Evolutionary conservation across 2,797 vertebrate species (phyloP), one percentile per base, ranked within the genome.

Genomic region (Rhadinocentrus ornatus): DNA sequence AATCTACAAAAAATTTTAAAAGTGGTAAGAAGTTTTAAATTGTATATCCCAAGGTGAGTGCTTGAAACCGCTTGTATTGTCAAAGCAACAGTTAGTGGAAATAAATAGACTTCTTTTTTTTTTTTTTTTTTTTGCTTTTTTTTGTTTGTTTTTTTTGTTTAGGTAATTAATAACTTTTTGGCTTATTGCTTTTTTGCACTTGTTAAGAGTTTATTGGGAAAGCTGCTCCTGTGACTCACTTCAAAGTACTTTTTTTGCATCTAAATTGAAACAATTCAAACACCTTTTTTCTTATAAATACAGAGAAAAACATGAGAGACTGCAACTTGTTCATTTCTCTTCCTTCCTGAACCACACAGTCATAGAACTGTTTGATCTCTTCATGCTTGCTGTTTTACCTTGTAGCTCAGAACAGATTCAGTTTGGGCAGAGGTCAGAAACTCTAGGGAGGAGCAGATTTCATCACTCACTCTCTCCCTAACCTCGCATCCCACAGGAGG

Each of bases 381-480:
- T 65, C 67, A 50, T 67, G 18, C 62, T 44, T 62, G 71, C 32
- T 20, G 29, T 58, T 39, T 74, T 50, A 62, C 34, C 67, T 55
- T 59, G 63, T 39, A 31, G 59, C 9, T 72, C 66, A 69, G 66
- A 54, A 69, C 63, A 35, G 15, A 66, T 50, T 64, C 55, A 77
- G 27, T 41, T 20, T 53, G 53, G 59, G 39, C 48, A 69, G 64
- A 77, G 66, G 66, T 68, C 71, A 81, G 73, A 10, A 55, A 58
- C 76, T 71, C 65, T 16, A 37, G 58, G 58, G 71, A 74, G 66
- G 16, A 71, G 70, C 62, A 58, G 63, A 65, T 82, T 86, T 85
- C 77, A 84, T 70, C 80, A 75, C 61, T 77, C 77, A 62, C 26
- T 52, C 52, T 46, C 73, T 86, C 54, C 66, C 62, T 46, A 31